Base-by-base conservation (phyloP, 2,113 vertebrate species). In the Crocuta crocuta region DNA sequence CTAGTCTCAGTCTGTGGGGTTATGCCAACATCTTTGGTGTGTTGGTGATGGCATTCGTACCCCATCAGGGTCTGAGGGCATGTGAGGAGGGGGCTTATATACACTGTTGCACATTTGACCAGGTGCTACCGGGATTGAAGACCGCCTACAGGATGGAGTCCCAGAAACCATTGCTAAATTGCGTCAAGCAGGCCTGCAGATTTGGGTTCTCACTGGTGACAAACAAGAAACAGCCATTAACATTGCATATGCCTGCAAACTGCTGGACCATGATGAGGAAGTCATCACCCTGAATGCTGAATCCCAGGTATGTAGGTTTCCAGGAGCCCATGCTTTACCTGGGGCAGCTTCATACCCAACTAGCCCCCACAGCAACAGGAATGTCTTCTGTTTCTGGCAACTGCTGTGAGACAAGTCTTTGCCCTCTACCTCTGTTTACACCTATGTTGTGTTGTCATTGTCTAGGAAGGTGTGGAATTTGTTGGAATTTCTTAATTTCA, bases 141-240 rank as follows among this genome's bases (percentile, higher is more conserved):
- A 99, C 97, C 99, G 99, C 74, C 99, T 99, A 92, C 99, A 99
- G 98, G 99, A 99, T 0, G 99, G 99, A 0, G 99, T 99, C 3
- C 99, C 99, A 0, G 99, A 99, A 97, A 99, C 99, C 50, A 99
- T 99, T 13, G 99, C 99, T 7, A 99, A 98, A 2, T 97, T 99
- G 89, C 99, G 99, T 61, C 99, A 99, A 94, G 99, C 99, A 4
- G 99, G 99, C n/a, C 97, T 99, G 80, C 99, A 99, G 98, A 99
- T 99, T 78, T 99, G 99, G 99, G 99, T 99, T 92, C 99, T 99
- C 97, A 99, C 99, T 0, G 99, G 99, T 3, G 99, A 99, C 99
- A 99, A 99, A 96, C 99, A 99, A 97, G 99, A 99, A 98, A 99
- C 99, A 0, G 99, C 99, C 10, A 98, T 99, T 84, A 99, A 99